Evolutionary conservation across 2,888 invertebrate genomes (phyloP).

Genomic region (Tineola bisselliella): DNA sequence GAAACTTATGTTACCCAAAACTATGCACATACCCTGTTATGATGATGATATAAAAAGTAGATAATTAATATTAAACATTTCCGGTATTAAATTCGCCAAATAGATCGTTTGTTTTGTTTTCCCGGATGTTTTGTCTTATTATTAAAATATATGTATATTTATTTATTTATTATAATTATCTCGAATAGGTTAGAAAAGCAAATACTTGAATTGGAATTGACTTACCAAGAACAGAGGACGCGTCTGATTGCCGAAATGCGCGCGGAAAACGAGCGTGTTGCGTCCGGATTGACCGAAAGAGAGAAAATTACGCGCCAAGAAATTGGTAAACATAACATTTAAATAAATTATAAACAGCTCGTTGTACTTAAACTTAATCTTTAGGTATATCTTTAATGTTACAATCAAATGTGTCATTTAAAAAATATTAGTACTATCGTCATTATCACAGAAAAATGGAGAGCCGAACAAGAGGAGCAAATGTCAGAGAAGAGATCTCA

Average conservation of each 20-base stretch:
- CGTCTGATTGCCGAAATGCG: constrained; percentile 72
- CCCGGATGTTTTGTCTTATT: too few species aligned
- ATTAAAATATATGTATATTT: background rate
- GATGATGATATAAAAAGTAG: too few species aligned
- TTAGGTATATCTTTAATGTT: background rate
- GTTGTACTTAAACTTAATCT: background rate
- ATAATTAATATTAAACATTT: too few species aligned
- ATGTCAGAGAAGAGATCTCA: constrained; percentile 36
- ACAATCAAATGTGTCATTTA: background rate
- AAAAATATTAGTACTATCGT: background rate
- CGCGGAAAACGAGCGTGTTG: constrained; percentile 72
- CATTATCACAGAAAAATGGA: constrained; percentile 41
- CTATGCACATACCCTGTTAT: too few species aligned
- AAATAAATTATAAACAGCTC: too few species aligned
- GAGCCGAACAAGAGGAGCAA: constrained; percentile 39
- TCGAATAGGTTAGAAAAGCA: constrained; percentile 48
- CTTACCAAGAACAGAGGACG: constrained; percentile 54
- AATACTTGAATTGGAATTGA: constrained; percentile 48
- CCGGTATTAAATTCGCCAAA: too few species aligned
- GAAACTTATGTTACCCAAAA: too few species aligned
- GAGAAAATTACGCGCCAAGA: constrained; percentile 48
- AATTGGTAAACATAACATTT: constrained; percentile 26
- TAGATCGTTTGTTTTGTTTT: too few species aligned
- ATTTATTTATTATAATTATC: background rate
- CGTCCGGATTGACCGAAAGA: constrained; percentile 70